Evolutionary conservation across 2,113 vertebrate genomes (phyloP).

Genomic region (Misgurnus anguillicaudatus): DNA sequence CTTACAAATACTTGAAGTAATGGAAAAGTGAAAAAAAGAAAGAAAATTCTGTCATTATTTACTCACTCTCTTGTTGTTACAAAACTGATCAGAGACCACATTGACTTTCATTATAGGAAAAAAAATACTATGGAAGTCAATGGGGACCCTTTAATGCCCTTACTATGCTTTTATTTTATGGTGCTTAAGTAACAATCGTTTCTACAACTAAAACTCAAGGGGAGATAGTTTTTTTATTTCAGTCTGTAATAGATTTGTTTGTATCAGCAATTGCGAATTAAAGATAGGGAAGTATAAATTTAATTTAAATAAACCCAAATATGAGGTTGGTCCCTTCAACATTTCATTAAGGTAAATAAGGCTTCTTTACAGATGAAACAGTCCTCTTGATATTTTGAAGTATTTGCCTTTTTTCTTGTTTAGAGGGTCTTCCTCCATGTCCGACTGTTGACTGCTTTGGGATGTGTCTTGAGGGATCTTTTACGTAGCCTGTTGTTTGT

Average conservation of each 20-base stretch:
- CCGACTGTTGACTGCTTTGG: constrained; percentile 71
- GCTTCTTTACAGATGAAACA: constrained; percentile 75
- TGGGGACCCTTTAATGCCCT: background rate
- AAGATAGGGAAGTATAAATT: background rate
- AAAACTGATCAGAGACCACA: too few species aligned
- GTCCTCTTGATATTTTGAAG: constrained; percentile 73
- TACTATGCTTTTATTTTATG: background rate
- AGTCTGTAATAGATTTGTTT: background rate
- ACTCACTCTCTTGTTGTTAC: too few species aligned
- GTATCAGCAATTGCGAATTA: background rate
- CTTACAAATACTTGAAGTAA: constrained; percentile 1
- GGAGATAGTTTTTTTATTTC: background rate
- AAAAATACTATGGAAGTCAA: too few species aligned
- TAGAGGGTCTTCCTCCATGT: constrained; percentile 75
- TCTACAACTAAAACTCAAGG: background rate
- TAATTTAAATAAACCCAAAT: constrained; percentile 42
- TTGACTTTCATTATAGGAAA: too few species aligned
- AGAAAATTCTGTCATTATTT: too few species aligned
- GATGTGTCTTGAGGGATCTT: constrained; percentile 77
- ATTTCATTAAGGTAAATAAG: constrained; percentile 81
- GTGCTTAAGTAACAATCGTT: background rate
- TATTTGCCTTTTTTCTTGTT: constrained; percentile 69
- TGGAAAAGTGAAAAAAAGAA: background rate
- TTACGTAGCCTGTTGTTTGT: constrained; percentile 84
- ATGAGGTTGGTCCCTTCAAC: constrained; percentile 76